Conservation (phyloP, 2,113 vertebrate species). For the Calypte anna region DNA sequence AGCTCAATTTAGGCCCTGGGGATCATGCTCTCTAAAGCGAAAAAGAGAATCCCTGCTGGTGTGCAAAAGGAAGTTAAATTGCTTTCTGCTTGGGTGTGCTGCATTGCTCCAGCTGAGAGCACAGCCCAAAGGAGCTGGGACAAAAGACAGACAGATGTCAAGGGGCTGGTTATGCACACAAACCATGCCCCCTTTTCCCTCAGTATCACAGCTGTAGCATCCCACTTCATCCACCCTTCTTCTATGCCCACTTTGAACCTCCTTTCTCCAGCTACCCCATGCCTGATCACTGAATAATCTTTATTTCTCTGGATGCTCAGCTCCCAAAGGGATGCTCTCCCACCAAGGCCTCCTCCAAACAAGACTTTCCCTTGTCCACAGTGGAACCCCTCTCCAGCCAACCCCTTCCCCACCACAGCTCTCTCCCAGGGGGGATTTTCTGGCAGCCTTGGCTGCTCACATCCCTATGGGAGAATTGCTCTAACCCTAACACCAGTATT, state of each 20-base stretch:
- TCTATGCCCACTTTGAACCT: background rate
- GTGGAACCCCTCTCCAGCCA: background rate
- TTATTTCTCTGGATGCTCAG: background rate
- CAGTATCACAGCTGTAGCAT: background rate
- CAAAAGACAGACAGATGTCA: background rate
- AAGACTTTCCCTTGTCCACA: background rate
- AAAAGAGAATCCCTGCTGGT: background rate
- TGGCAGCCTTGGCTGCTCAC: background rate
- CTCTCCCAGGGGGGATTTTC: background rate
- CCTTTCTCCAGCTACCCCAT: background rate
- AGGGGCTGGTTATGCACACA: background rate
- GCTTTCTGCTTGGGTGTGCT: background rate
- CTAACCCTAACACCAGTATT: background rate
- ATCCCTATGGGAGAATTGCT: background rate
- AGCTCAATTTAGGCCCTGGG: background rate
- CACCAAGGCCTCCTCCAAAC: background rate
- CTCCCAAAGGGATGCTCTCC: background rate
- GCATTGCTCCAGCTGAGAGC: background rate
- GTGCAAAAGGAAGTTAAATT: background rate
- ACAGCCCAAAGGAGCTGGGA: background rate
- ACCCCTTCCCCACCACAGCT: background rate
- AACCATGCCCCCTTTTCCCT: background rate
- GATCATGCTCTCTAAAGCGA: background rate
- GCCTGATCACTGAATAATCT: accelerated
- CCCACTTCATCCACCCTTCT: background rate